phyloP scores from a whole-genome alignment of 2,888 invertebrate genomes.

The Coremacera marginata region DNA sequence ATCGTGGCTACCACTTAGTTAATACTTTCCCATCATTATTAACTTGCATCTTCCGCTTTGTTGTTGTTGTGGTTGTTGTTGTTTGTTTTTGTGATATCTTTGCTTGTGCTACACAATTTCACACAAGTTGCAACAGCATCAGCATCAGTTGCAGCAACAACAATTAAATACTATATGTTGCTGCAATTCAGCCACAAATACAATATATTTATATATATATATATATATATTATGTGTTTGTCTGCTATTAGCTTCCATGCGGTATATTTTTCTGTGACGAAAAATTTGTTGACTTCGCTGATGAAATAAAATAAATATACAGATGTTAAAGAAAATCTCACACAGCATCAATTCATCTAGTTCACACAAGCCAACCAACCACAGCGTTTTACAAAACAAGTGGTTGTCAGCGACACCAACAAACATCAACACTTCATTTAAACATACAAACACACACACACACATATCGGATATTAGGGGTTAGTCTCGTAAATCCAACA shows the following conservation, averaged over 20 bases:
- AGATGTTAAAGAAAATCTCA: conserved; percentile 13
- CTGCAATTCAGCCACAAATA: neutral
- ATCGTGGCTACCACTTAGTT: too few species aligned
- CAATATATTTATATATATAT: too few species aligned
- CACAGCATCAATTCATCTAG: conserved; percentile 10
- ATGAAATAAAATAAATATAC: neutral
- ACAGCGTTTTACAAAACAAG: neutral
- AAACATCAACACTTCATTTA: neutral
- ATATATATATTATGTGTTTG: neutral
- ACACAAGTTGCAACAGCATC: neutral
- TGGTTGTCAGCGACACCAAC: neutral
- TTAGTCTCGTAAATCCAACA: neutral
- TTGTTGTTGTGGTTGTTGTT: neutral
- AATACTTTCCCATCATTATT: conserved; percentile 10
- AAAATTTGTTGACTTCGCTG: conserved; percentile 7
- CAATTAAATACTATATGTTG: neutral
- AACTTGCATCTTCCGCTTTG: neutral
- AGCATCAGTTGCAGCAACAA: neutral
- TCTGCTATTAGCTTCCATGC: neutral
- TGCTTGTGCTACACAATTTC: neutral
- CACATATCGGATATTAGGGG: neutral
- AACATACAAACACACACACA: neutral
- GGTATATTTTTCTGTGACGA: neutral
- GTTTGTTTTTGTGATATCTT: neutral
- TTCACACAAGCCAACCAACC: conserved; percentile 1